Percentiles rank a stretch among this genome's conserved stretches.
Conservation (phyloP, 2,888 invertebrate genomes). For the Coelogynopora nodosa region DNA sequence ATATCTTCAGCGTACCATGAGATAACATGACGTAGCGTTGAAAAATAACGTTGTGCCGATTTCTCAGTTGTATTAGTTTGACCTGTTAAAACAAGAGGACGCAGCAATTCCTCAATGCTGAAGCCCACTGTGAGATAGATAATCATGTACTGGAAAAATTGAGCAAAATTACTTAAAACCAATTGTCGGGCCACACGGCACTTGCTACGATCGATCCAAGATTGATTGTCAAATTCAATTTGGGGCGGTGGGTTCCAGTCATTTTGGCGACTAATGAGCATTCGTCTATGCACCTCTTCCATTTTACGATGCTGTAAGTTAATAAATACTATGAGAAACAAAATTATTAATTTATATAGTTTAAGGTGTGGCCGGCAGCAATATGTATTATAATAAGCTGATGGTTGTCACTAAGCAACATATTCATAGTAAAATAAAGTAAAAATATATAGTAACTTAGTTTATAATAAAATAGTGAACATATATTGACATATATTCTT, state of each 20-base stretch:
- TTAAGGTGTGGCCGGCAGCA: too few relatives aligned
- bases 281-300: neutral
- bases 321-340: too few relatives aligned
- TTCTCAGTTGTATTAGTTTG: conserved; percentile 69
- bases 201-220: conserved; percentile 57
- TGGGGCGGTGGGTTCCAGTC: conserved; percentile 38
- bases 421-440: too few relatives aligned
- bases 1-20: conserved; percentile 75
- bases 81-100: conserved; percentile 71
- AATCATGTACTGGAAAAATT: conserved; percentile 72
- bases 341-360: too few relatives aligned
- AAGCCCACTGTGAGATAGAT: conserved; percentile 74
- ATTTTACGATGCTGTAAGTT: too few relatives aligned
- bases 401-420: too few relatives aligned
- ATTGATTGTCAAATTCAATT: conserved; percentile 62
- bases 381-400: too few relatives aligned
- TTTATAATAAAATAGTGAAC: too few relatives aligned
- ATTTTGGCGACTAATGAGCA: conserved; percentile 37
- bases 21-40: conserved; percentile 73
- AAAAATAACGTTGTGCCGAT: conserved; percentile 74
- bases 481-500: too few relatives aligned
- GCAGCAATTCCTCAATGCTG: conserved; percentile 72
- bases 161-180: conserved; percentile 70
- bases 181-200: conserved; percentile 68
- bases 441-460: too few relatives aligned